Base-by-base conservation (phyloP, 2,888 invertebrate genomes). In the Aphelenchoides bicaudatus region DNA sequence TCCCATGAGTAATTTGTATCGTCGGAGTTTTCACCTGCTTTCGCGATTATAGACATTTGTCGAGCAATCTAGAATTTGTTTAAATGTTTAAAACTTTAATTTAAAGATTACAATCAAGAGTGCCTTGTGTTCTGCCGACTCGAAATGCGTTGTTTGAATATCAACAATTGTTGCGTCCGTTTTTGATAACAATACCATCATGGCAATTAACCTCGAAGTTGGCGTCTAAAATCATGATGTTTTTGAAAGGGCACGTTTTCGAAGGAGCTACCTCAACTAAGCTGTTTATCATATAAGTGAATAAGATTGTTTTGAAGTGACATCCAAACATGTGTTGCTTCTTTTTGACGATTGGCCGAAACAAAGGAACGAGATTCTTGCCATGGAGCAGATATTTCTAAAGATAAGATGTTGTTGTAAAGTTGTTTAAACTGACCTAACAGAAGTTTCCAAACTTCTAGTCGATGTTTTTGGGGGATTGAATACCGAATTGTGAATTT, bases 371-470 rank as follows among this genome's bases (percentile, higher is more conserved):
- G 6, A 6, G 25, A 10, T 25, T 10, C 16, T 25, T 19, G 43
- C 16, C 25, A 43, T 10, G 21, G 25, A n/a, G 43, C 23, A n/a
- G 6, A 8, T 19, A 43, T 43, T 43, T 43, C 43, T 43, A 25
- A 6, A 43, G n/a, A n/a, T 25, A 6, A n/a, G n/a, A n/a, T n/a
- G n/a, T n/a, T n/a, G n/a, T n/a, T n/a, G n/a, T n/a, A n/a, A n/a
- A n/a, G n/a, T n/a, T n/a, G n/a, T n/a, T n/a, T 8, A n/a, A 6
- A 43, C 43, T n/a, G 21, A 43, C 43, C 25, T n/a, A 43, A 43
- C 43, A 43, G 43, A 19, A 43, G 23, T 25, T 43, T 43, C 43
- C 43, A 43, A 6, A 43, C 43, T 8, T 21, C 21, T 8, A 43
- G 21, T 43, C 43, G 43, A 43, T 43, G 23, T 19, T 25, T 19